phyloP scores from a whole-genome alignment of 2,113 vertebrate species.

The Calyptommatus sinebrachiatus region DNA sequence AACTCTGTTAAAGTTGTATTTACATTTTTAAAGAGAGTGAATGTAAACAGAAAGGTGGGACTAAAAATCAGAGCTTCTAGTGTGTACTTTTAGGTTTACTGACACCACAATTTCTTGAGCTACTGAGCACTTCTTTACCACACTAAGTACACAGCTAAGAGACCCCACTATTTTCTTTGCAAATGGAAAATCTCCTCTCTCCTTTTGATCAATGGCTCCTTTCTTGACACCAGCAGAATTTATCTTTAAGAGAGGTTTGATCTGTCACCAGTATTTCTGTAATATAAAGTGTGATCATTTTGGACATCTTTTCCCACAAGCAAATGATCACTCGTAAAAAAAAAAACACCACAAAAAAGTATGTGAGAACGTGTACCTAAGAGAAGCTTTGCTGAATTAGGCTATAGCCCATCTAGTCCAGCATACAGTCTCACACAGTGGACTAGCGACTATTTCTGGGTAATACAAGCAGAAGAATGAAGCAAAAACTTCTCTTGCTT shows the following conservation, averaged over 20 bases:
- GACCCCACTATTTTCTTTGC: conserved; percentile 58
- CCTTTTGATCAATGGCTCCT: conserved; percentile 43
- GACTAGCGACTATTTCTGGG: too few species aligned
- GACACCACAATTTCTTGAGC: conserved; percentile 59
- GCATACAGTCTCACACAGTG: too few species aligned
- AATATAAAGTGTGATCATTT: conserved; percentile 43
- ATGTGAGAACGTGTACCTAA: not conserved
- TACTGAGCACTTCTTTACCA: conserved; percentile 24
- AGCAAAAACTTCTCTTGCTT: too few species aligned
- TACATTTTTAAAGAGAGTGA: conserved; percentile 69
- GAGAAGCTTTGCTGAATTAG: too few species aligned
- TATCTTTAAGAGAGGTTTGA: conserved; percentile 5
- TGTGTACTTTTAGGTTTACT: conserved; percentile 60
- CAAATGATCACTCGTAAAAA: conserved; percentile 48
- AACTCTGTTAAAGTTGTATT: conserved; percentile 61
- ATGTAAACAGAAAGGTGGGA: conserved; percentile 68
- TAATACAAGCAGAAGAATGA: too few species aligned
- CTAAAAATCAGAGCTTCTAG: conserved; percentile 67
- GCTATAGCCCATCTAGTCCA: too few species aligned
- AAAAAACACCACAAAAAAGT: conserved; percentile 48
- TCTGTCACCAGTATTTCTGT: conserved; percentile 40
- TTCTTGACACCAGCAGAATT: conserved; percentile 34
- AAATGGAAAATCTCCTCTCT: conserved; percentile 43
- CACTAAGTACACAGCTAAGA: conserved; percentile 51
- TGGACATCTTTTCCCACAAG: conserved; percentile 23